Evolutionary conservation across 2,113 vertebrate species (phyloP).

Genomic region (Oncorhynchus nerka): DNA sequence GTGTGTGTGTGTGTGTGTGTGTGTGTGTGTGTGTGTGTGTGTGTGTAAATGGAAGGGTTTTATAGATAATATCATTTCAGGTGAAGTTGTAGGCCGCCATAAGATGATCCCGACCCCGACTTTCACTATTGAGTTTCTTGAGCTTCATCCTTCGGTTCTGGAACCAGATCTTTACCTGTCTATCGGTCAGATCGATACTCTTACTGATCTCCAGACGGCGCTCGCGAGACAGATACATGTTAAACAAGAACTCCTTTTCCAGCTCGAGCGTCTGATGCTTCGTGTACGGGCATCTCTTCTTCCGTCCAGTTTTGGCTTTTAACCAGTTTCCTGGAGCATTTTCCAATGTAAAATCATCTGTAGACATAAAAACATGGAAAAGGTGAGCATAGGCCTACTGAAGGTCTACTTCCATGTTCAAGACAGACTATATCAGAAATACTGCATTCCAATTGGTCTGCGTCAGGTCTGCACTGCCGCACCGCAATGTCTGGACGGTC

Average conservation of each 20-base stretch:
- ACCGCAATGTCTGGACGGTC: not conserved
- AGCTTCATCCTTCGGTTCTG: slow-evolving; percentile 99
- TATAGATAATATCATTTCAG: slow-evolving; percentile 62
- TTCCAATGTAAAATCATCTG: slow-evolving; percentile 87
- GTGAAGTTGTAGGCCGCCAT: slow-evolving; percentile 87
- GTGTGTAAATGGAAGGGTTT: slow-evolving; percentile 4
- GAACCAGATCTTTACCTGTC: slow-evolving; percentile 99
- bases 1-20: too few relatives aligned
- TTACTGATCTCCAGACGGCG: slow-evolving; percentile 99
- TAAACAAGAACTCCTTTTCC: slow-evolving; percentile 99
- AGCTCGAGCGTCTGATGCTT: slow-evolving; percentile 98
- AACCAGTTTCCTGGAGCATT: slow-evolving; percentile 92
- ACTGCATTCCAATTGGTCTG: not conserved
- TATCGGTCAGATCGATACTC: slow-evolving; percentile 98
- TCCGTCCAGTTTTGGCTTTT: slow-evolving; percentile 93
- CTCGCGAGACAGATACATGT: slow-evolving; percentile 99
- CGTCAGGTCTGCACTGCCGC: not conserved
- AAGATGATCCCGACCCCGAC: slow-evolving; percentile 83
- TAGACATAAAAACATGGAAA: slow-evolving; percentile 74
- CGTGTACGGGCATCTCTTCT: slow-evolving; percentile 97
- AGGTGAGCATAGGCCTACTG: slow-evolving; percentile 59
- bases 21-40: not conserved
- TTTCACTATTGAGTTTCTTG: slow-evolving; percentile 96
- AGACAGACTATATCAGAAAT: too few relatives aligned
- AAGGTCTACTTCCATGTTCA: not conserved